Evolutionary conservation across 2,113 vertebrate species (phyloP), one percentile per base, ranked within the genome.

Genomic region (Eupsittula cactorum): DNA sequence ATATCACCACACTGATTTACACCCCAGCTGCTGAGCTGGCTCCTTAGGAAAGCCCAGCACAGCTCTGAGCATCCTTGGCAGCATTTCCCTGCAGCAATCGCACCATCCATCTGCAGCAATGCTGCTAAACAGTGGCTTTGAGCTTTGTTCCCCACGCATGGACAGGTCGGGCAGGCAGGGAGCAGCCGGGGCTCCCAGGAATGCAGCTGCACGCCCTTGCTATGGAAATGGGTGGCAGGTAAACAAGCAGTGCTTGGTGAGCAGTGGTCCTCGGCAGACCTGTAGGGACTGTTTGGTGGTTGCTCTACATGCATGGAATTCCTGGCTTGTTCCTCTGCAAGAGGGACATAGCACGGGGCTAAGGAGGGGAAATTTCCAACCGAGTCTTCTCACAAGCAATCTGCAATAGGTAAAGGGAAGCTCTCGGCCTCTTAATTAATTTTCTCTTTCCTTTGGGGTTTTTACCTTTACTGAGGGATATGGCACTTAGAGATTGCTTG

Each of bases 201-300:
- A 94, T 21, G 88, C 1, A 7, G 90, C 69, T 79, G 85, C 80
- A 82, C 91, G 0, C 83, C 91, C 90, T 82, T 67, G 25, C 90
- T 49, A 86, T 93, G 89, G 84, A 94, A 96, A 96, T 96, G 88
- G 86, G 81, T 0, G 57, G 79, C 70, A 87, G 73, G 94, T 90
- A 96, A 96, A 97, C 92, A 96, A 75, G 88, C 73, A 86, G 85
- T 21, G 29, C 77, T 88, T 2, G 3, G 70, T 13, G 19, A 95
- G 93, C 86, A 1, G 7, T 79, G 94, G 84, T 91, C 82, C 93
- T 29, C 2, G 79, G 84, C 73, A 91, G 86, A 91, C 93, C 92
- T 91, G 94, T 80, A 90, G 71, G 92, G 90, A 33, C 82, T 71
- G 88, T 93, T 93, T 16, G 60, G 88, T 33, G 94, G 92, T 67